Base-by-base conservation (phyloP, 2,113 vertebrate genomes). In the Rhynchomys soricoides region DNA sequence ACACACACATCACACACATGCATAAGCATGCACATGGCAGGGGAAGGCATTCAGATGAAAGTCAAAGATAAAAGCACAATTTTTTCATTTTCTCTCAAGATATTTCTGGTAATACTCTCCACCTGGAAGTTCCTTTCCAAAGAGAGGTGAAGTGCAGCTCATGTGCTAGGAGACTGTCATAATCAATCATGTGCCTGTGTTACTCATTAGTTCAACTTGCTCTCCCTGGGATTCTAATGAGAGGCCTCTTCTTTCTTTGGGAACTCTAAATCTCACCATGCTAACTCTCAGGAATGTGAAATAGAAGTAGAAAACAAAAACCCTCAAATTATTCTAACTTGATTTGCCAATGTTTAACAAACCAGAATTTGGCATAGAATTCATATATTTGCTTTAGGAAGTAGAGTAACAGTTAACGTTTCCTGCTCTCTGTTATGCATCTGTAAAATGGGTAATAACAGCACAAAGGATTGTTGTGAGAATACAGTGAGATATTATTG, bases 51-150 rank as follows among this genome's bases (percentile, higher is more conserved):
- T 75, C 55, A 57, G 50, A 83, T 15, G 1, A 82, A 45, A 89
- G 45, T 89, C 17, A 86, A 48, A 79, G 37, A 57, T 13, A 55
- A 70, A 83, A 91, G 19, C 34, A 55, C 5, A 83, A 11, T 66
- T 66, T 68, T 87, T 87, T 70, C n/a, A 88, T 92, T 90, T 94
- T 85, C 29, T 81, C 1, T 1, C 57, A 88, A 75, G 78, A 55
- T 52, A 45, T 87, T 86, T 89, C 70, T 85, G 74, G 29, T 59
- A 92, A 55, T 59, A 34, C 12, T 40, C 57, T 90, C 34, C n/a
- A 34, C 92, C 85, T 81, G 74, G 93, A 85, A 96, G 91, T 34
- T 2, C 78, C 82, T 97, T 95, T 93, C 79, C 74, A 95, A 89
- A 70, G n/a, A 81, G 48, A 73, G 75, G 45, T 55, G 55, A 94